A percentile compares a stretch with the other conserved stretches of the same genome.
Conservation (phyloP, 2,113 vertebrate genomes). For the Haemorhous mexicanus region DNA sequence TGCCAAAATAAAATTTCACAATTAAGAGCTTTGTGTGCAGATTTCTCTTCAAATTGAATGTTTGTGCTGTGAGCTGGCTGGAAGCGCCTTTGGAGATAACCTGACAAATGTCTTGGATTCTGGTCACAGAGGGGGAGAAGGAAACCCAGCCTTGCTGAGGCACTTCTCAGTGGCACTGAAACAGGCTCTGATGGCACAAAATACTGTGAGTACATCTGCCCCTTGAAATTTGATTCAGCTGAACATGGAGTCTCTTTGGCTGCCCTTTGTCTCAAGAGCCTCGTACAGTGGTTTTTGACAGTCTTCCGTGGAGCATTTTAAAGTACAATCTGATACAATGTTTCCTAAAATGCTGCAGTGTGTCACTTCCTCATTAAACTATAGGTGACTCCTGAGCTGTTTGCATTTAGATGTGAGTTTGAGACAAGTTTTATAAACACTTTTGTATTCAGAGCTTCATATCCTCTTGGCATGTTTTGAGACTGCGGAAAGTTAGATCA, state of each 20-base stretch:
- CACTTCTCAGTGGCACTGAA: not conserved
- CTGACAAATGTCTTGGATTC: not conserved
- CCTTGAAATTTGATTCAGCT: not conserved
- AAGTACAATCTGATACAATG: not conserved
- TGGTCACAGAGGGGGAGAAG: not conserved
- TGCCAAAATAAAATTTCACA: not conserved
- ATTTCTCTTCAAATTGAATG: not conserved
- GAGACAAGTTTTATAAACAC: not conserved
- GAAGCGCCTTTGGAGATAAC: not conserved
- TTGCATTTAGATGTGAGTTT: not conserved
- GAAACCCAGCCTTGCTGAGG: not conserved
- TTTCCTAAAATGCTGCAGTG: not conserved
- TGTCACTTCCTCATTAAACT: not conserved
- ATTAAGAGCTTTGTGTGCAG: not conserved
- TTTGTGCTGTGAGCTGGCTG: not conserved
- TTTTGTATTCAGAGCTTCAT: not conserved
- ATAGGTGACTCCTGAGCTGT: not conserved
- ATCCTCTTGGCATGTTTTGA: not conserved
- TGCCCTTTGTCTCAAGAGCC: not conserved
- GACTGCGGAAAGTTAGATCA: not conserved
- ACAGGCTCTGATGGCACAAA: not conserved
- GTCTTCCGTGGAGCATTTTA: not conserved
- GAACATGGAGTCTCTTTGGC: not conserved
- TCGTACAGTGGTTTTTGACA: not conserved
- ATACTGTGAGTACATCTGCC: not conserved